Evolutionary conservation across 1,140 invertebrate species (phyloP), one percentile per base, ranked within the genome.

Genomic region (Drosophila sp.): DNA sequence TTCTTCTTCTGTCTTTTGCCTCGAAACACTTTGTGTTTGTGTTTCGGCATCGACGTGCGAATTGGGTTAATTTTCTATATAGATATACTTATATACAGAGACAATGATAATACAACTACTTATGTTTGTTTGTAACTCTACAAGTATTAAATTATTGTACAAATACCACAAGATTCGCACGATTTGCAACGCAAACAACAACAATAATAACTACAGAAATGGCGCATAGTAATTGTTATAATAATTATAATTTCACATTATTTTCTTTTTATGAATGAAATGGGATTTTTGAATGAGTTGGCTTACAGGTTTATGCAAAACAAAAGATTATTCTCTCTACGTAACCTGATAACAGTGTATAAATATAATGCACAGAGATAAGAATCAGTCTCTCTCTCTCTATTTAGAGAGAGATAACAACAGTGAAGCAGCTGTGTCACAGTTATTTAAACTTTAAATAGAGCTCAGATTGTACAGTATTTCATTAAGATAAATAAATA

Each of bases 11-110:
- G 53, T 70, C 57, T 66, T 59, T 78, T 73, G 59, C 66, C 59
- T 72, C 58, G 53, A 54, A 78, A 58, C 72, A 50, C 62, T n/a
- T 84, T 80, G 61, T 72, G 53, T 75, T 78, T 76, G n/a, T n/a
- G 75, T 89, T 89, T 89, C 73, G 70, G 80, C 80, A 80, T 71
- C 77, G 83, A 87, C 83, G 83, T 89, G 83, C 83, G 83, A 89
- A 89, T 76, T 89, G 73, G 83, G 83, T 89, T 89, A 89, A 83
- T 89, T 89, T 89, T 89, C 70, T 83, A 80, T 83, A 87, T 76
- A 71, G 48, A 79, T 21, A 41, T 70, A 46, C 70, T 61, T 46
- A 51, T 53, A 74, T 59, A 54, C 2, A 58, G 16, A 69, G 77
- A 65, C 57, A 64, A 65, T 65, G 57, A 53, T 53, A 76, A 34